Conservation (phyloP, 1,140 invertebrate genomes). For the Pteromalus puparum region DNA sequence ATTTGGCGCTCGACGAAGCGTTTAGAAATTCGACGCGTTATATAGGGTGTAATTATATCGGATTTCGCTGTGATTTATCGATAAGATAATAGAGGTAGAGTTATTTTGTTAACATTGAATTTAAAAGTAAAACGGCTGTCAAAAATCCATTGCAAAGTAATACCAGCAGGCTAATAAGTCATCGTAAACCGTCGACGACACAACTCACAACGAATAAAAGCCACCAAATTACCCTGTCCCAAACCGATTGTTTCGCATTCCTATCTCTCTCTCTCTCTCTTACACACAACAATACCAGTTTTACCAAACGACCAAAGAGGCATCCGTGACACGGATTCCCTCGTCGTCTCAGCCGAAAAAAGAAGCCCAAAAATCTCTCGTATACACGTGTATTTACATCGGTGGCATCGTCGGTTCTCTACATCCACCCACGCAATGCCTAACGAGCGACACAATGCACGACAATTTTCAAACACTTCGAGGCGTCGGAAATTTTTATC, state of each 20-base stretch:
- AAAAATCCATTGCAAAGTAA: no score
- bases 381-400: slow-evolving; percentile 45
- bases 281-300: background rate
- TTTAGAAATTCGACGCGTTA: background rate
- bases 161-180: no score
- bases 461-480: slow-evolving; percentile 51
- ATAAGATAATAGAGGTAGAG: no score
- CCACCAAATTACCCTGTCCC: background rate
- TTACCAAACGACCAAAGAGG: background rate
- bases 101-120: no score
- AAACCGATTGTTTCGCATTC: background rate
- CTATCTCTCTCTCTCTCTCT: background rate
- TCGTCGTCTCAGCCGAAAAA: background rate
- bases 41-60: background rate
- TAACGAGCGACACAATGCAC: slow-evolving; percentile 57
- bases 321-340: background rate
- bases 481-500: background rate
- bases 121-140: no score
- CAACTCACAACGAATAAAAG: background rate
- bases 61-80: background rate
- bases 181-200: no score
- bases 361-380: background rate
- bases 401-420: slow-evolving; percentile 52
- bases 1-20: no score
- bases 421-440: slow-evolving; percentile 56